Conservation (phyloP, 2,113 vertebrate genomes). For the Periophthalmus modestus region DNA sequence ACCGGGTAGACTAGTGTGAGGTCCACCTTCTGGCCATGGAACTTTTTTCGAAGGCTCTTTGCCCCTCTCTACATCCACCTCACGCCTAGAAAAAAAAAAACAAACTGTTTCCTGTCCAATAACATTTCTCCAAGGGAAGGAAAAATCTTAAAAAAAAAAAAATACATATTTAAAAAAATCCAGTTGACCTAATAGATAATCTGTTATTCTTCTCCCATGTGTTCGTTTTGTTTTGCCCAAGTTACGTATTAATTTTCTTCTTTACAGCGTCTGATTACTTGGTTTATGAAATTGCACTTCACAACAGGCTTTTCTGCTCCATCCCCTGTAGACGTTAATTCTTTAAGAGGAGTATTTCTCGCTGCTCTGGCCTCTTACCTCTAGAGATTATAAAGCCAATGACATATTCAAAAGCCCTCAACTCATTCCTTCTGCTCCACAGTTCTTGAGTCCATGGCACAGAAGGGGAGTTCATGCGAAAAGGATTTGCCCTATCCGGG, state of each 20-base stretch:
- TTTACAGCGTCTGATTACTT: constrained; percentile 30
- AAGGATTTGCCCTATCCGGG: constrained; percentile 71
- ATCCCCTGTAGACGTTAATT: constrained; percentile 42
- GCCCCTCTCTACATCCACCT: no score
- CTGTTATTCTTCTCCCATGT: neutral
- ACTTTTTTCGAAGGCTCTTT: no score
- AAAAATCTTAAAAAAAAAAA: no score
- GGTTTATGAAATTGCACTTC: constrained; percentile 34
- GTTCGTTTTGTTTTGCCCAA: constrained; percentile 1
- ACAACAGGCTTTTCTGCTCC: constrained; percentile 25
- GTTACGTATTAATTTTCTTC: constrained; percentile 6
- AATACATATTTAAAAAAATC: neutral
- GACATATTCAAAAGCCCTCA: constrained; percentile 67
- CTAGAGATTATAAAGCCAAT: constrained; percentile 58
- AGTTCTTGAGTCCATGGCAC: constrained; percentile 61
- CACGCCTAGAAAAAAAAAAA: no score
- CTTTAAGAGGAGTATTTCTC: constrained; percentile 46
- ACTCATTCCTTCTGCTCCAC: constrained; percentile 63
- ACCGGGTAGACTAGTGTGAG: no score
- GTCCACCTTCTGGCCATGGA: no score
- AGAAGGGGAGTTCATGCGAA: constrained; percentile 71
- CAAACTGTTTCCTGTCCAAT: no score
- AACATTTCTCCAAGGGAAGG: no score
- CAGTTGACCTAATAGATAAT: neutral
- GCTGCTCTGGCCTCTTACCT: constrained; percentile 25